These are phyloP conservation scores for Lasioglossum calceatum DNA, from an alignment of 2,888 invertebrate genomes.

Conservation along the genomic window DNA sequence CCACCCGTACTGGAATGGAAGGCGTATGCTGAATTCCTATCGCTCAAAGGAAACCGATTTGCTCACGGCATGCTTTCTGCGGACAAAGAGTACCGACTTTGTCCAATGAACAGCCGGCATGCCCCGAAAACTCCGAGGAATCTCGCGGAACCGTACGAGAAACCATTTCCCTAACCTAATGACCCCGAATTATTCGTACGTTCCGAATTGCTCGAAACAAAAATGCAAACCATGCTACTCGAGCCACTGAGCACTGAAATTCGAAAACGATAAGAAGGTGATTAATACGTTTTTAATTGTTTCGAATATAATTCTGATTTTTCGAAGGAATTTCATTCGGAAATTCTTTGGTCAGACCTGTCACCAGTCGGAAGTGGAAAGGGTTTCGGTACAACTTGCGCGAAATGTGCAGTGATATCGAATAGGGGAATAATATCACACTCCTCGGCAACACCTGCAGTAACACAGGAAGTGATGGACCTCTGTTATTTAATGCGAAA, in stretches of 20 bases:
- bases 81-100: constrained; percentile 34
- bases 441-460: background rate
- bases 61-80: constrained; percentile 47
- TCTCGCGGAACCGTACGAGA: background rate
- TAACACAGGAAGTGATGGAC: background rate
- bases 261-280: too few species aligned
- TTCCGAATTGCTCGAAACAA: background rate
- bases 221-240: background rate
- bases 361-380: background rate
- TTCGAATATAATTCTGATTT: background rate
- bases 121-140: constrained; percentile 22
- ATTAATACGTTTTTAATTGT: background rate
- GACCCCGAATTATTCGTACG: background rate
- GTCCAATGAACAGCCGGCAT: constrained; percentile 7
- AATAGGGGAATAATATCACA: background rate
- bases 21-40: constrained; percentile 58
- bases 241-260: background rate
- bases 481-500: background rate
- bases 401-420: background rate
- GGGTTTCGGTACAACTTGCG: background rate
- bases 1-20: constrained; percentile 42
- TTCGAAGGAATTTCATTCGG: background rate
- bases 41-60: constrained; percentile 66
- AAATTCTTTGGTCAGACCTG: background rate
- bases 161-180: background rate